Percentiles rank a stretch among this genome's conserved stretches.
Evolutionary conservation across 2,888 invertebrate species (phyloP).

Genomic region (Idaea biselata): DNA sequence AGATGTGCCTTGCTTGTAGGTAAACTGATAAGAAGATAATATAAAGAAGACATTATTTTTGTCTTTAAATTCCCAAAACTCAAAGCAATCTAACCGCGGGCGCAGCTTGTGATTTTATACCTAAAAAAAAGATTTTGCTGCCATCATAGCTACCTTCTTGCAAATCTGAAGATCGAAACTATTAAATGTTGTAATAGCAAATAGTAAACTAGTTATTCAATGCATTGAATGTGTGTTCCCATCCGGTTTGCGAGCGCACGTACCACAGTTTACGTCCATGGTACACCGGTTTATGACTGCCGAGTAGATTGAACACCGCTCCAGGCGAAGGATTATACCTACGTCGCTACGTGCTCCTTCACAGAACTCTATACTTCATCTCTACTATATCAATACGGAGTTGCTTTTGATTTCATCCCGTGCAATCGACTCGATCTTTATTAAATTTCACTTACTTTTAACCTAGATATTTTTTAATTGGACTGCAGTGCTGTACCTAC

Average conservation of each 20-base stretch:
- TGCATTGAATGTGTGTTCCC: constrained; percentile 31
- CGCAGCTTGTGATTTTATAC: no score
- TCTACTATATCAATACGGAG: constrained; percentile 35
- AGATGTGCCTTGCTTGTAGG: no score
- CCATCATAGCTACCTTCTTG: background rate
- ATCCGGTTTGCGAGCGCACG: constrained; percentile 42
- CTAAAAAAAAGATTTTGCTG: no score
- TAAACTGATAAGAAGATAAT: no score
- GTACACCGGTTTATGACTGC: constrained; percentile 57
- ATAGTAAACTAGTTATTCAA: constrained; percentile 12
- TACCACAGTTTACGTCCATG: constrained; percentile 52
- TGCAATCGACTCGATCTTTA: constrained; percentile 32
- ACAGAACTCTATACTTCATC: constrained; percentile 38
- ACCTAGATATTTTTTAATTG: constrained; percentile 5
- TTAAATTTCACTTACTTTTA: constrained; percentile 33
- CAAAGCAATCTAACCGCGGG: no score
- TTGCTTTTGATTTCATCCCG: constrained; percentile 36
- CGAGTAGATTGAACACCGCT: constrained; percentile 59
- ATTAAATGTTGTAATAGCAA: background rate
- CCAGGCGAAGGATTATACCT: constrained; percentile 50
- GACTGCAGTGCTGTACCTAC: background rate
- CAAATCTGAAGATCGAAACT: background rate
- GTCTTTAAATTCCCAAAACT: no score
- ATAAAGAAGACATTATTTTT: no score
- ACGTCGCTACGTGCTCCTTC: constrained; percentile 41